Evolutionary conservation across 2,888 invertebrate species (phyloP).

Genomic region (Sisyra terminalis): DNA sequence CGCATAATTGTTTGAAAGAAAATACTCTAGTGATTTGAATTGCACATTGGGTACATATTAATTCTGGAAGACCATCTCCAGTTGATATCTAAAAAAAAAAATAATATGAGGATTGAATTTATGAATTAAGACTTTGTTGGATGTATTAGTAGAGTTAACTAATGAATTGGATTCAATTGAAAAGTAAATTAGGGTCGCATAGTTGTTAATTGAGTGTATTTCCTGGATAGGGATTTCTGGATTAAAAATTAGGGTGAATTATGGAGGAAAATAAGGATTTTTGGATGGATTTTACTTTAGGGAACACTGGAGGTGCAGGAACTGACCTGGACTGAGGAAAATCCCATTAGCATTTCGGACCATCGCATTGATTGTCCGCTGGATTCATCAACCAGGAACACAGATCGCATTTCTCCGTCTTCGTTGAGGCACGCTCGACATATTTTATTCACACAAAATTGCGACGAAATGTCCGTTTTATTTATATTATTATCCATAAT

Average conservation of each 20-base stretch:
- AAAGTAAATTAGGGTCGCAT: no score
- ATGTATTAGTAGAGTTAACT: neutral
- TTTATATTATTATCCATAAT: constrained; percentile 12
- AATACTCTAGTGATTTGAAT: constrained; percentile 29
- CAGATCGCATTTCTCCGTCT: constrained; percentile 28
- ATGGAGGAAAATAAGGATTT: no score
- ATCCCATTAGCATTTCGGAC: constrained; percentile 29
- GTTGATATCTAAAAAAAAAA: constrained; percentile 23
- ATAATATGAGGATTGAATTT: neutral
- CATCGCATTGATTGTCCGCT: constrained; percentile 24
- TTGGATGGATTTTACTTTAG: no score
- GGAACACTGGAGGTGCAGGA: neutral
- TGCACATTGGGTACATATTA: constrained; percentile 29
- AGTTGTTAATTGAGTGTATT: no score
- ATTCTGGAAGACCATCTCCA: constrained; percentile 28
- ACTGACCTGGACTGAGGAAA: constrained; percentile 26
- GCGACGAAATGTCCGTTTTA: constrained; percentile 15
- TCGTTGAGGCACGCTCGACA: constrained; percentile 29
- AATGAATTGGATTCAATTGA: no score
- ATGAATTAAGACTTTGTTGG: neutral
- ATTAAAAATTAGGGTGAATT: no score
- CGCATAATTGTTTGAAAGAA: constrained; percentile 30
- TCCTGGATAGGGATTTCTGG: no score
- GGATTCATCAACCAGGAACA: constrained; percentile 26
- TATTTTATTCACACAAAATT: constrained; percentile 27